Percentiles rank a stretch among this genome's conserved stretches.
Conservation (phyloP, 2,797 vertebrate genomes). For the Chelonia mydas region DNA sequence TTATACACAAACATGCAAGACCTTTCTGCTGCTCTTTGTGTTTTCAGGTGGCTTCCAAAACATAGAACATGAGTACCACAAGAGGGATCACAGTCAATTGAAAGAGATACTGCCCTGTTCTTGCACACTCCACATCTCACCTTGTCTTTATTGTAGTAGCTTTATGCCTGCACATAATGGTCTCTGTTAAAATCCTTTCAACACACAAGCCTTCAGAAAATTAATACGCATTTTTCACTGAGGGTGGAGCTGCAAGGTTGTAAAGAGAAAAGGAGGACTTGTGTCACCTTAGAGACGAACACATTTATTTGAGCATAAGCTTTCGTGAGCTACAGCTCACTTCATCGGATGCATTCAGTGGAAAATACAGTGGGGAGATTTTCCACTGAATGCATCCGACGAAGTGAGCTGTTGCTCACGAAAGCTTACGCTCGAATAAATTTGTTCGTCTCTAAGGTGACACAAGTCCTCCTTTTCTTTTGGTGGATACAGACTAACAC, state of each 20-base stretch:
- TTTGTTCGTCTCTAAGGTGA: no score
- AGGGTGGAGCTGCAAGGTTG: not conserved
- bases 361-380: no score
- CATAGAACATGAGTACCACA: not conserved
- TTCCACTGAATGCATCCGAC: no score
- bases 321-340: no score
- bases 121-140: not conserved
- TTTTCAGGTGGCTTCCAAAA: not conserved
- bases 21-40: accelerated
- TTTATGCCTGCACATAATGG: no score
- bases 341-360: no score
- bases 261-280: not conserved
- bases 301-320: no score
- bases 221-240: not conserved
- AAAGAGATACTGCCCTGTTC: not conserved
- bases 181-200: not conserved
- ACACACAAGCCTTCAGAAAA: not conserved
- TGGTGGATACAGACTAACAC: no score
- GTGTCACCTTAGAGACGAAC: no score
- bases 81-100: not conserved
- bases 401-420: no score
- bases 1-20: not conserved
- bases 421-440: no score
- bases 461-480: no score
- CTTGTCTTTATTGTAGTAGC: not conserved